Evolutionary conservation across 2,888 invertebrate species (phyloP).

Genomic region (Nephrotoma flavescens): DNA sequence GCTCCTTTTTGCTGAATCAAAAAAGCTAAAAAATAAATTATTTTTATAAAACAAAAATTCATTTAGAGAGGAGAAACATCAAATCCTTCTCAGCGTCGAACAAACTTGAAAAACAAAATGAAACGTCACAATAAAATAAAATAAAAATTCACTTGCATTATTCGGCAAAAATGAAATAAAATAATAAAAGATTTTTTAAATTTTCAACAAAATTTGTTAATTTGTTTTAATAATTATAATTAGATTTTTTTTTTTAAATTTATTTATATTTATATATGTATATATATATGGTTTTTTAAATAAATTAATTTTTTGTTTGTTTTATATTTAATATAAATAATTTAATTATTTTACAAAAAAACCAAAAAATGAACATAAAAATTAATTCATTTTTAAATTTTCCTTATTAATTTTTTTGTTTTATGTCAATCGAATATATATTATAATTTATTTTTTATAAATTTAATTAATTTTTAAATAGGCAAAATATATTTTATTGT

Average conservation of each 20-base stretch:
- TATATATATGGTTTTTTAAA: background rate
- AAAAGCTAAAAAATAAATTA: no score
- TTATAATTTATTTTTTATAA: background rate
- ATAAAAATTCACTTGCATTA: background rate
- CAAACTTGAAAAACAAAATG: no score
- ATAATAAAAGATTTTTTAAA: background rate
- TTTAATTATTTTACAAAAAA: background rate
- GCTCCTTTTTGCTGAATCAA: no score
- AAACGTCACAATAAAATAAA: background rate
- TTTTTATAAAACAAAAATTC: no score
- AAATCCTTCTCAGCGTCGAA: no score
- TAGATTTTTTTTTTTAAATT: no score
- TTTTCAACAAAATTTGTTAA: background rate
- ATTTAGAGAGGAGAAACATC: no score
- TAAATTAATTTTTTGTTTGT: background rate
- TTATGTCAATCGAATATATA: no score
- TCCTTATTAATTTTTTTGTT: background rate
- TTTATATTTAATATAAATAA: background rate
- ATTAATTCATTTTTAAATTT: background rate
- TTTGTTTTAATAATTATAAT: no score
- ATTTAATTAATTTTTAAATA: background rate
- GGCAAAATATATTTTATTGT: background rate
- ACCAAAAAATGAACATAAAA: background rate
- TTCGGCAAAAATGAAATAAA: background rate
- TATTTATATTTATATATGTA: background rate